Conservation (phyloP, 2,113 vertebrate genomes). For the Etia nguti region DNA sequence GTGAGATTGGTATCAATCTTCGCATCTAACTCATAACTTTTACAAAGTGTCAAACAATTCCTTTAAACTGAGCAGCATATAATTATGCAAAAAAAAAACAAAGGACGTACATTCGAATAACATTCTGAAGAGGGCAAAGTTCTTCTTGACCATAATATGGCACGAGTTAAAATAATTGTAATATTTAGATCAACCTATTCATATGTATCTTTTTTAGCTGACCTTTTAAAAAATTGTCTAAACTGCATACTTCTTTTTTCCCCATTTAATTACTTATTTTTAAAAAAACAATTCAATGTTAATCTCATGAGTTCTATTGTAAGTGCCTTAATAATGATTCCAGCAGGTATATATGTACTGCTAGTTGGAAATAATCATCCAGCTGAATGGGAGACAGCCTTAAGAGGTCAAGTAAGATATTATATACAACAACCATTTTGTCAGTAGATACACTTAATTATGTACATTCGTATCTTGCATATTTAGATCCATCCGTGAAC, state of each 20-base stretch:
- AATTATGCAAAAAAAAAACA: neutral
- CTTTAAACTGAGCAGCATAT: neutral
- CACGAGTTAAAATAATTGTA: neutral
- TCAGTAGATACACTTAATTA: constrained; percentile 13
- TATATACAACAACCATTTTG: neutral
- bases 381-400: neutral
- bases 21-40: neutral
- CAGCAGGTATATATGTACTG: neutral
- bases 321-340: neutral
- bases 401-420: neutral
- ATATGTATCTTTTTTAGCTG: neutral
- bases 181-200: neutral
- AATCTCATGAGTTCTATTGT: neutral
- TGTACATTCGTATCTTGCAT: constrained; percentile 22
- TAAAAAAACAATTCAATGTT: neutral
- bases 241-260: neutral
- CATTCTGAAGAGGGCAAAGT: neutral
- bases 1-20: neutral
- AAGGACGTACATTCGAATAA: neutral
- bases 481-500: neutral
- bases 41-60: neutral
- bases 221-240: neutral
- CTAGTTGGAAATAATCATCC: neutral
- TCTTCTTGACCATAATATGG: neutral
- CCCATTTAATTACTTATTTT: neutral